These are phyloP conservation scores for Drosophila willistoni DNA, from an alignment of 1,140 invertebrate genomes.

Conservation along the genomic window DNA sequence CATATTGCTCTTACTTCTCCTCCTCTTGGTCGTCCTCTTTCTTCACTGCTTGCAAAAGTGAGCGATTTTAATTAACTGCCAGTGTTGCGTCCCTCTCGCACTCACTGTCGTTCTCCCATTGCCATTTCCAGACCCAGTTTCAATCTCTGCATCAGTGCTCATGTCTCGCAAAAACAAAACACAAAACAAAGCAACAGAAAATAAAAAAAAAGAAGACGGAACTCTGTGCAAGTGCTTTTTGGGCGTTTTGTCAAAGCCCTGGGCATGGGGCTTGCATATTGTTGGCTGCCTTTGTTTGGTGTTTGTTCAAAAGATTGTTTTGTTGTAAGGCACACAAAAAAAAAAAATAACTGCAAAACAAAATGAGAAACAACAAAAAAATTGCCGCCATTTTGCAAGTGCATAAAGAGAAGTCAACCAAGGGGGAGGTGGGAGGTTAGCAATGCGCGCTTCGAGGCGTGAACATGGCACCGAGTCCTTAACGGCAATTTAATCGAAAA, in stretches of 20 bases:
- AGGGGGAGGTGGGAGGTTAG: constrained; percentile 6
- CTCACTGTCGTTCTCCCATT: constrained; percentile 2
- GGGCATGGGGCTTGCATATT: constrained; percentile 14
- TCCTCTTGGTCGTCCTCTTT: background rate
- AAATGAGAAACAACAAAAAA: constrained; percentile 27
- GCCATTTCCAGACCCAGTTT: constrained; percentile 12
- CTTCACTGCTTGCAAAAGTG: background rate
- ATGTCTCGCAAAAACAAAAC: constrained; percentile 54
- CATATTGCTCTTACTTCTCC: background rate
- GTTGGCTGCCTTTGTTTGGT: constrained; percentile 25
- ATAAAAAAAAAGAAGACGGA: constrained; percentile 12
- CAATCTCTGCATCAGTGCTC: constrained; percentile 14
- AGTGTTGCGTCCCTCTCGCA: constrained; percentile 21
- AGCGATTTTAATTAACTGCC: constrained; percentile 30
- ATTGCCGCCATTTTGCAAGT: constrained; percentile 24
- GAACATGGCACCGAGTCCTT: constrained; percentile 58
- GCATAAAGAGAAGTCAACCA: background rate
- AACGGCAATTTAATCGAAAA: constrained; percentile 66
- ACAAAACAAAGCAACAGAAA: constrained; percentile 21
- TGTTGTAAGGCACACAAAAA: constrained; percentile 16
- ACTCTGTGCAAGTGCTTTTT: constrained; percentile 31
- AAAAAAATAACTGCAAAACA: background rate
- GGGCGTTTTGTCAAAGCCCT: constrained; percentile 12
- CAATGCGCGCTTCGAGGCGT: constrained; percentile 33
- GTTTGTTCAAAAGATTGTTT: constrained; percentile 29